Conservation (phyloP, 2,113 vertebrate species). For the Alethe diademata region DNA sequence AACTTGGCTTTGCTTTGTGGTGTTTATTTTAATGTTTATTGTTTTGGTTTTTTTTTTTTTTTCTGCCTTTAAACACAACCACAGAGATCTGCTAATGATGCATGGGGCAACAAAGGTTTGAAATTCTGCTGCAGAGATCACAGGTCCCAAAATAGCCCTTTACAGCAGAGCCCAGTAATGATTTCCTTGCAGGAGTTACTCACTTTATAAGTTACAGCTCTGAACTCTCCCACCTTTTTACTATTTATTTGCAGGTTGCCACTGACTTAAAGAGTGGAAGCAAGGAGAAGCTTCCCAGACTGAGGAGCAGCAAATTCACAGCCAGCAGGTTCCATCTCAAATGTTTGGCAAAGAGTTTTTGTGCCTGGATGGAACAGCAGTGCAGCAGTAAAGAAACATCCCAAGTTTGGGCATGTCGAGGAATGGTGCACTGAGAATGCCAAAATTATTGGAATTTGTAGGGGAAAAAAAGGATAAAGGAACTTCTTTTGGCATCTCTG, state of each 20-base stretch:
- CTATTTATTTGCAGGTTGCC: neutral
- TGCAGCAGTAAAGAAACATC: neutral
- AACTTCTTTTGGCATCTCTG: neutral
- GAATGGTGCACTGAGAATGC: neutral
- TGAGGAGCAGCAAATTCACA: neutral
- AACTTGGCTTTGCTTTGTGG: neutral
- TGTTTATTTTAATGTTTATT: neutral
- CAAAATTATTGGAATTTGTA: accelerated
- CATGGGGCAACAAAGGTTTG: neutral
- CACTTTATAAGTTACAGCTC: neutral
- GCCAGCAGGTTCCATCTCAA: neutral
- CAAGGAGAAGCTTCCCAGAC: neutral
- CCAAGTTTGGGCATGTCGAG: neutral
- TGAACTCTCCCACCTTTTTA: neutral
- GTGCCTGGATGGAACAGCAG: neutral
- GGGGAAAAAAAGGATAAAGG: neutral
- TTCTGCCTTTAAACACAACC: neutral
- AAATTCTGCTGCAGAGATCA: conserved; percentile 4
- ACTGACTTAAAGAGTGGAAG: neutral
- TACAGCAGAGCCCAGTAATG: neutral
- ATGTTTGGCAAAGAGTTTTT: neutral
- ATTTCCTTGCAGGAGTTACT: neutral
- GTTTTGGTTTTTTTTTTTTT: neutral
- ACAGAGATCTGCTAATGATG: neutral
- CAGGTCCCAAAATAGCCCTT: neutral